Base-by-base conservation (phyloP, 1,140 invertebrate species). In the Atopsyche davidsoni region DNA sequence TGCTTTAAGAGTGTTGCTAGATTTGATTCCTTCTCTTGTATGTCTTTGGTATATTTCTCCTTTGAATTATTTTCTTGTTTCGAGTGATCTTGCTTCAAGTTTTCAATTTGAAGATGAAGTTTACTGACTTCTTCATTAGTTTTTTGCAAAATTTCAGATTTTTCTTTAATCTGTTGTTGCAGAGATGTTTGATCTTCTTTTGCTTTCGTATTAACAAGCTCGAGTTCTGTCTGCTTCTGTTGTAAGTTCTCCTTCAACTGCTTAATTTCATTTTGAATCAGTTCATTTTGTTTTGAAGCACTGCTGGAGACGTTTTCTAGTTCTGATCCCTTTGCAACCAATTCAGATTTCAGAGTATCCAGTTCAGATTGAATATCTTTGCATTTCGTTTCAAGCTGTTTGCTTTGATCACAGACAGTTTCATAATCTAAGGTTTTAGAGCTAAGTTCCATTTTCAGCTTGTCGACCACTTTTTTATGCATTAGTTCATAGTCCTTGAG, bases 371-470 rank as follows among this genome's bases (percentile, higher is more conserved):
- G 62, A 46, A 74, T 46, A 13, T 56, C 63, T 41, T 69, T 71
- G 11, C 72, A 59, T 31, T 64, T 62, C 3, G 62, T 49, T 59
- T 78, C 72, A 42, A 79, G 63, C 57, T 75, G 70, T 49, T 64
- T 71, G 43, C 77, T 74, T 10, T 68, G 60, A 23, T 71, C 70
- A 56, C 67, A 60, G 35, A 66, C 43, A 51, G 68, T 70, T 64
- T 78, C 75, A 41, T 70, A 60, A 61, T 78, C 75, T 51, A 72
- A 60, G 25, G 70, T 60, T 68, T 75, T 76, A 38, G 70, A 66
- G 60, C 75, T 77, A 7, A 77, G 53, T 61, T 79, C 73, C 73
- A 76, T 77, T 68, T 75, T 75, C 11, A 77, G 57, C 64, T 74
- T 75, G 9, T 76, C 73, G 32, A 75, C 64, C 64, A 78, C 75